Percentiles rank a stretch among this genome's conserved stretches.
Evolutionary conservation across 2,113 vertebrate genomes (phyloP).

Genomic region (Gymnarchus niloticus): DNA sequence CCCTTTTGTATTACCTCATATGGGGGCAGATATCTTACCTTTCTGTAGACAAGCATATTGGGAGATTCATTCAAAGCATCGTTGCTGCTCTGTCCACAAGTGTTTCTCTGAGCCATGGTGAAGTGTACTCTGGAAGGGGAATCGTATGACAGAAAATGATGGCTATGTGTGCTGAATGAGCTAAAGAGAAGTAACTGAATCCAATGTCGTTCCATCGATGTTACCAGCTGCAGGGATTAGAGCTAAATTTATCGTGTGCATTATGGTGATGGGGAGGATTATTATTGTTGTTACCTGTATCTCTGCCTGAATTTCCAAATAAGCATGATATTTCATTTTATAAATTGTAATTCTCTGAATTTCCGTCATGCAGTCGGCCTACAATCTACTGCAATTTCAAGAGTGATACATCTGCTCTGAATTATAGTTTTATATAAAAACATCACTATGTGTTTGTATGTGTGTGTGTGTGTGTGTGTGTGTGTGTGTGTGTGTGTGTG

Average conservation of each 20-base stretch:
- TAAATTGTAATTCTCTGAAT: too few species aligned
- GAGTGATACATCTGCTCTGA: too few species aligned
- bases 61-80: conserved; percentile 90
- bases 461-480: too few species aligned
- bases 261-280: neutral
- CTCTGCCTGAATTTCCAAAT: too few species aligned
- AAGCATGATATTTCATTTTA: too few species aligned
- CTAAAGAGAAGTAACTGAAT: neutral
- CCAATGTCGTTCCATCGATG: neutral
- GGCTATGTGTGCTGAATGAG: neutral
- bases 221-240: neutral
- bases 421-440: too few species aligned
- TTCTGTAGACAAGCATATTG: conserved; percentile 96
- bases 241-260: neutral
- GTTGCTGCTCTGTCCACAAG: conserved; percentile 81
- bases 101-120: conserved; percentile 95
- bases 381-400: too few species aligned
- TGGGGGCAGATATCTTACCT: conserved; percentile 70
- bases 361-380: too few species aligned
- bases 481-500: too few species aligned
- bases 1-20: too few species aligned
- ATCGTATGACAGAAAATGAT: conserved; percentile 18
- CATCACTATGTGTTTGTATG: too few species aligned
- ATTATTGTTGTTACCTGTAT: neutral
- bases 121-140: conserved; percentile 51